Evolutionary conservation across 2,797 vertebrate genomes (phyloP), one percentile per base, ranked within the genome.

Genomic region (Poecilia velifera): DNA sequence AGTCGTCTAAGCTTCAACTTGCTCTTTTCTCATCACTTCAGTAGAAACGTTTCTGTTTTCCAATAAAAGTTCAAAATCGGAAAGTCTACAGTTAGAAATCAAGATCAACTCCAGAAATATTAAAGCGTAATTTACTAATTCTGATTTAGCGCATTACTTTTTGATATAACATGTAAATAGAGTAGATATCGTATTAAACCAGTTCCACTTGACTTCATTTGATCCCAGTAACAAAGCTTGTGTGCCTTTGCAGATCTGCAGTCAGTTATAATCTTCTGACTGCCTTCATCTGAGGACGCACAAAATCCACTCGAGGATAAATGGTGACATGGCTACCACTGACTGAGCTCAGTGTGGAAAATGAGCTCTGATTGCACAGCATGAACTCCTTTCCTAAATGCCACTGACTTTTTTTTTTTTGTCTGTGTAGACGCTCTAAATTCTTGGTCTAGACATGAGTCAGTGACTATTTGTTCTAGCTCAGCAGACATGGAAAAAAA

Each of bases 281-380:
- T 76, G 80, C 82, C 81, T 84, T 86, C 80, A 83, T 79, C 78
- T 74, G 78, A 78, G 64, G 81, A 83, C 82, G 88, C 49, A 77
- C 66, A 81, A 78, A 78, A 90, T 85, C 76, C 68, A 80, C 83
- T 78, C 82, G 68, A 74, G 81, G 86, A 89, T 90, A 89, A 89
- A 88, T 81, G 34, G 71, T 84, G 91, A 81, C 88, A 76, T 72
- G 74, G 84, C 80, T 53, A 73, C 84, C 82, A 57, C 84, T 85
- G 86, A 78, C 92, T 79, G 82, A 76, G 89, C 86, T 83, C 86
- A 46, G 75, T 82, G 86, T 82, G 80, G 87, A 87, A 93, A 93
- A 92, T 82, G 83, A 90, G 77, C 70, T 81, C 87, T 94, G 93
- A 94, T 94, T 95, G 91, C 91, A 86, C 92, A 93, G 92, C 88